These are phyloP conservation scores for Lycocorax pyrrhopterus DNA, from an alignment of 2,113 vertebrate genomes.

Conservation along the genomic window DNA sequence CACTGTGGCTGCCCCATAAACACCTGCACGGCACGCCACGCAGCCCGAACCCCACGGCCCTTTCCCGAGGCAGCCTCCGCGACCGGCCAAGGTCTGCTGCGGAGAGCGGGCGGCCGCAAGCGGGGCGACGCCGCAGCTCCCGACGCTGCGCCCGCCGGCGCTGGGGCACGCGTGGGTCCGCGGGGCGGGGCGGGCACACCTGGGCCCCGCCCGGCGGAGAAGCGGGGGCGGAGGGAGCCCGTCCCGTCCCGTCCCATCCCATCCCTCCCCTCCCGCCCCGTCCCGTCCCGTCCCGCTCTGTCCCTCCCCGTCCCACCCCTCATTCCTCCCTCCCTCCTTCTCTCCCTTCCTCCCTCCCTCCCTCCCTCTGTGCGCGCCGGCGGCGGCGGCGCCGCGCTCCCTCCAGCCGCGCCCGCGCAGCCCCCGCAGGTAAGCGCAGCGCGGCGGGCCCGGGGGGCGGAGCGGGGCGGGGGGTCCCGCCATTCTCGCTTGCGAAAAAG, in stretches of 20 bases:
- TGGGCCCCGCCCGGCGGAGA: background rate
- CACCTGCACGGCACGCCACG: background rate
- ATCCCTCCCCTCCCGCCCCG: too few species aligned
- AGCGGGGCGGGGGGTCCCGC: background rate
- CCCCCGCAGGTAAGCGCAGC: conserved; percentile 11
- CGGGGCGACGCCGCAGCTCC: background rate
- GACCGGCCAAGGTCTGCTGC: rapidly evolving
- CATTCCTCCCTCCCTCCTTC: too few species aligned
- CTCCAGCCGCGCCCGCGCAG: background rate
- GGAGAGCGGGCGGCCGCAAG: rapidly evolving
- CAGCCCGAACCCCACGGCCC: rapidly evolving
- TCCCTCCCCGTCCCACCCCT: too few species aligned
- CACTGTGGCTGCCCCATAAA: background rate
- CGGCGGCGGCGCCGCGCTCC: background rate
- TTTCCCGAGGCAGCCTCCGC: background rate
- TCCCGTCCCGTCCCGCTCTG: too few species aligned
- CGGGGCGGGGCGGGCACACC: background rate
- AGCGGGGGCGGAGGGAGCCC: background rate
- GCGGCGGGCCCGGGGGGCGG: background rate
- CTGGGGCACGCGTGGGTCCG: background rate
- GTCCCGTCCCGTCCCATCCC: too few species aligned
- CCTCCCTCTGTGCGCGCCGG: too few species aligned
- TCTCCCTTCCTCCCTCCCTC: too few species aligned
- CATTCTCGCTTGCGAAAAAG: background rate
- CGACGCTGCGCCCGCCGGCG: background rate